phyloP scores from a whole-genome alignment of 2,888 invertebrate genomes.

The Liopterus haemorrhoidalis region DNA sequence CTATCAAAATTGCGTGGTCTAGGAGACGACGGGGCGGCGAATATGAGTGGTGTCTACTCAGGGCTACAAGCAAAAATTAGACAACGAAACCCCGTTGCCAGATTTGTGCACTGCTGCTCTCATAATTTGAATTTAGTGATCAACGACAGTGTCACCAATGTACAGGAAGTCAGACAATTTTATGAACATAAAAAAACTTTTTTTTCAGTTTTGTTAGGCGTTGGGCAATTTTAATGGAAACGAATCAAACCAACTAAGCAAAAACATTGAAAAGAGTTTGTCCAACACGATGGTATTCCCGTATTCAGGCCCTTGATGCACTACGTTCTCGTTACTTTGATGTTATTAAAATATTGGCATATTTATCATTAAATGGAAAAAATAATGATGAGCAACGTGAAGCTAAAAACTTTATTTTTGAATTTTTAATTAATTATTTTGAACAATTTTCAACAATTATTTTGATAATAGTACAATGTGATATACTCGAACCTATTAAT shows the following conservation, averaged over 20 bases:
- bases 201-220: too few species aligned
- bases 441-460: constrained; percentile 15
- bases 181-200: too few species aligned
- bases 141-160: too few species aligned
- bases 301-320: constrained; percentile 6
- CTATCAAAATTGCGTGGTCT: too few species aligned
- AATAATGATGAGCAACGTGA: constrained; percentile 11
- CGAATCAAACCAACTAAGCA: not conserved
- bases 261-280: constrained; percentile 4
- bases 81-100: too few species aligned
- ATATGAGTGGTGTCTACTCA: too few species aligned
- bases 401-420: constrained; percentile 15
- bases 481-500: constrained; percentile 16
- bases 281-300: too few species aligned
- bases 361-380: constrained; percentile 15
- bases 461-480: constrained; percentile 18
- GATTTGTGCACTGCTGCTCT: too few species aligned
- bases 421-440: constrained; percentile 15
- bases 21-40: too few species aligned
- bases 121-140: too few species aligned
- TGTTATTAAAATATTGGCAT: constrained; percentile 6
- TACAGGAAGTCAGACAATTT: too few species aligned
- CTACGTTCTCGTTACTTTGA: not conserved
- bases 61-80: too few species aligned
- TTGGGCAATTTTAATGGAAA: not conserved